Evolutionary conservation across 2,888 invertebrate species (phyloP).

Genomic region (Thecocarcelia acutangulata): DNA sequence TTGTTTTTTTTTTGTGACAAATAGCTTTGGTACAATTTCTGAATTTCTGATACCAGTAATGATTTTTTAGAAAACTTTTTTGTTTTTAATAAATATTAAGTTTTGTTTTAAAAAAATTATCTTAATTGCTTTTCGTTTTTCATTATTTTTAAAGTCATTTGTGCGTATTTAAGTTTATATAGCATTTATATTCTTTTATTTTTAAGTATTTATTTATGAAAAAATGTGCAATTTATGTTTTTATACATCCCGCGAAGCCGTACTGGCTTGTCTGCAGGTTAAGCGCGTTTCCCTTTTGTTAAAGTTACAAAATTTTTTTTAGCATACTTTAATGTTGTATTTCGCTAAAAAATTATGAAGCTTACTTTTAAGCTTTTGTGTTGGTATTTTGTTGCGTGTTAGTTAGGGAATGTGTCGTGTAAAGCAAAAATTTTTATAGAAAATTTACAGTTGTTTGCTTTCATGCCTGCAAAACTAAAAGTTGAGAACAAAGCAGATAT

Average conservation of each 20-base stretch:
- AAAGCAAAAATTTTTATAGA: slow-evolving; percentile 50
- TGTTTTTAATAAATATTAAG: slow-evolving; percentile 21
- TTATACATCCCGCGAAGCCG: no score
- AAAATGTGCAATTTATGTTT: no score
- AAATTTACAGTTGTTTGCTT: slow-evolving; percentile 58
- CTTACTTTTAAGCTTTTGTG: slow-evolving; percentile 57
- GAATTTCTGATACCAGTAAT: slow-evolving; percentile 23
- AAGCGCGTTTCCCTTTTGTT: no score
- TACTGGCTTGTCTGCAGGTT: no score
- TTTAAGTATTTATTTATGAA: no score
- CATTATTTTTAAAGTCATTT: background rate
- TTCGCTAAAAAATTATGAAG: slow-evolving; percentile 33
- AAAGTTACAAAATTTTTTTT: background rate
- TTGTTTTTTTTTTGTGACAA: slow-evolving; percentile 41
- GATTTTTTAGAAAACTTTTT: background rate
- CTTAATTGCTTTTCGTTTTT: slow-evolving; percentile 4
- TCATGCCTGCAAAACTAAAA: slow-evolving; percentile 46
- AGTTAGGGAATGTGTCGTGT: slow-evolving; percentile 56
- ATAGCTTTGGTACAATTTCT: slow-evolving; percentile 49
- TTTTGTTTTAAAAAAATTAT: slow-evolving; percentile 25
- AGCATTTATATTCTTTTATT: no score
- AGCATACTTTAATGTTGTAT: slow-evolving; percentile 52
- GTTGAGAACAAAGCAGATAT: background rate
- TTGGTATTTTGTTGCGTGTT: slow-evolving; percentile 2
- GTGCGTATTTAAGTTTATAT: no score